Percentiles rank a stretch among this genome's conserved stretches.
phyloP scores from a whole-genome alignment of 2,888 invertebrate species.

The Cataglyphis livida region DNA sequence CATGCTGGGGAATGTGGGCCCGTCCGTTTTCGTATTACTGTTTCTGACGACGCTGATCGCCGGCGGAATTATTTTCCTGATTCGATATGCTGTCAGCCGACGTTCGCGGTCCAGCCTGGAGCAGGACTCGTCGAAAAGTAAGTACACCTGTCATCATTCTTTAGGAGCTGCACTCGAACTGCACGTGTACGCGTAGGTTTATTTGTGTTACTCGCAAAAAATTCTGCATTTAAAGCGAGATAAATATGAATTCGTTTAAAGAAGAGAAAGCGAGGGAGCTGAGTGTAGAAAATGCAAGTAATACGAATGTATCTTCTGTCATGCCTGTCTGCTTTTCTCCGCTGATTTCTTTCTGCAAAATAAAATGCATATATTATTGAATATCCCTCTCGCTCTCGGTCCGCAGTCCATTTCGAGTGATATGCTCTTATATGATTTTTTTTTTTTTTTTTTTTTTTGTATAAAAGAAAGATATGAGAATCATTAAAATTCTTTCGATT shows the following conservation, averaged over 20 bases:
- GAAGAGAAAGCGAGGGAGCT: neutral
- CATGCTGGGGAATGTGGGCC: constrained; percentile 44
- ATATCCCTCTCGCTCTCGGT: neutral
- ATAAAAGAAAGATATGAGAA: neutral
- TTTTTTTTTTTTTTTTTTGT: neutral
- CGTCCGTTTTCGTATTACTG: constrained; percentile 56
- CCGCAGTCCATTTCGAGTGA: neutral
- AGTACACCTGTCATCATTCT: constrained; percentile 51
- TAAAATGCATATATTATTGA: neutral
- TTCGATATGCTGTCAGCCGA: constrained; percentile 72
- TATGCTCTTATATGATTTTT: neutral
- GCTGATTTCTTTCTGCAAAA: neutral
- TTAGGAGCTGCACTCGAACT: neutral
- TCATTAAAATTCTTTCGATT: neutral
- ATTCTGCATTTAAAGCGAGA: neutral
- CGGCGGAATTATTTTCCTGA: constrained; percentile 69
- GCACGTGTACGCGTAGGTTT: neutral
- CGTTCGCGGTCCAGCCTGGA: constrained; percentile 60
- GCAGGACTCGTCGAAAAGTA: constrained; percentile 72
- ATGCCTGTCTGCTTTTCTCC: neutral
- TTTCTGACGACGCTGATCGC: constrained; percentile 60
- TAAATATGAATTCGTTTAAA: neutral
- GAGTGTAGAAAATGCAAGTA: neutral
- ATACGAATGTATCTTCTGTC: neutral
- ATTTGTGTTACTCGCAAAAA: neutral